A percentile compares a stretch with the other conserved stretches of the same genome.
phyloP scores from a whole-genome alignment of 2,797 vertebrate species.

The Sparidentex hasta region DNA sequence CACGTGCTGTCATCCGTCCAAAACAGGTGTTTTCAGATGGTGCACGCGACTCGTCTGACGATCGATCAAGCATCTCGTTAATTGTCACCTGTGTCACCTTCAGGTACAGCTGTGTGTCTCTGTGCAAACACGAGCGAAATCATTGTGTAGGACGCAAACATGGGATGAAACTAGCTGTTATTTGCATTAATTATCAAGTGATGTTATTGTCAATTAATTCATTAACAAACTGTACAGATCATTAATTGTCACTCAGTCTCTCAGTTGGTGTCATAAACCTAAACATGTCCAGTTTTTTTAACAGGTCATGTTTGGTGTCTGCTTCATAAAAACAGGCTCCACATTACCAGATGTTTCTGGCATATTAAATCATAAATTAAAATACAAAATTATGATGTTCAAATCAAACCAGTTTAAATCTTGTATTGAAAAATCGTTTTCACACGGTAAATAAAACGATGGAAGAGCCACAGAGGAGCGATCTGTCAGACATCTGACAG shows the following conservation, averaged over 20 bases:
- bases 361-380: too few species aligned
- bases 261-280: background rate
- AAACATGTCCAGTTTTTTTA: background rate
- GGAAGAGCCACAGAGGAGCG: too few species aligned
- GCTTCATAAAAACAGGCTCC: too few species aligned
- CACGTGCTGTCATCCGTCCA: constrained; percentile 65
- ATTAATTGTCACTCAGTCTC: background rate
- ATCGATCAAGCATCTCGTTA: background rate
- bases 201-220: background rate
- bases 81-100: constrained; percentile 12
- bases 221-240: too few species aligned
- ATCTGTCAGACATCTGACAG: too few species aligned
- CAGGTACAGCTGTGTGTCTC: background rate
- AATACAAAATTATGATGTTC: too few species aligned
- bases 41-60: constrained; percentile 43
- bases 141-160: background rate
- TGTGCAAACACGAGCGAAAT: background rate
- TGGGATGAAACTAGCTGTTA: background rate
- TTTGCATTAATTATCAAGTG: background rate
- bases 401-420: too few species aligned
- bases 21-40: constrained; percentile 65
- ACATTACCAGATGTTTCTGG: too few species aligned
- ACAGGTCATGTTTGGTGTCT: background rate
- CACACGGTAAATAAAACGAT: too few species aligned
- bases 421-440: too few species aligned